Evolutionary conservation across 2,888 invertebrate genomes (phyloP), one percentile per base, ranked within the genome.

Genomic region (Cosmia pyralina): DNA sequence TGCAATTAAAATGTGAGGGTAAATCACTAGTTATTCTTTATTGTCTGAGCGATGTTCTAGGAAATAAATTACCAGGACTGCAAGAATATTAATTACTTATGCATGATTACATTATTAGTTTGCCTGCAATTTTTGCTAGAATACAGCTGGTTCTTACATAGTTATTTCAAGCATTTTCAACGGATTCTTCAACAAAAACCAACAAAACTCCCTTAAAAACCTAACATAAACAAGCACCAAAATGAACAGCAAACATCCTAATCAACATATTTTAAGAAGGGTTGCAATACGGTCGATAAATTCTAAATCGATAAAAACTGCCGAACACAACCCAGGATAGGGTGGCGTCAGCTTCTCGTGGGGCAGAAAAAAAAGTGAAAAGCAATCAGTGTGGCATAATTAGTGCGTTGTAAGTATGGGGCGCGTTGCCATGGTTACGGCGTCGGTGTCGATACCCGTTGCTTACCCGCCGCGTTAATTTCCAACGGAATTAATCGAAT

Each of bases 371-470:
- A 91, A 95, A 96, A 94, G 94, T 94, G 93, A 94, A 96, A 96
- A 95, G 96, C 96, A 96, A 96, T 96, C 96, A 96, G 94, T 95
- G 96, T 94, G 95, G 95, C 94, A 95, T 96, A 96, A 96, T 96
- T 96, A 96, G 96, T 96, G 95, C 93, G 95, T 95, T 93, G 95
- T 94, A 93, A 94, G 95, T 95, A 95, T 96, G 93, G 96, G 96
- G 96, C 94, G 95, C 90, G 96, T 96, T 92, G 89, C 92, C 92
- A 94, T 94, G 91, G 92, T 89, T 86, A 96, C 95, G 87, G 94
- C 95, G 93, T 94, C 93, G 88, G 88, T 93, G 93, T 91, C 92
- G 92, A 93, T 95, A 94, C 94, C 93, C 93, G 89, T 91, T 94
- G 93, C 94, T 94, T 93, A 92, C 94, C 93, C 94, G 89, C 85